Conservation (phyloP, 2,888 invertebrate species). For the Aethes cnicana region DNA sequence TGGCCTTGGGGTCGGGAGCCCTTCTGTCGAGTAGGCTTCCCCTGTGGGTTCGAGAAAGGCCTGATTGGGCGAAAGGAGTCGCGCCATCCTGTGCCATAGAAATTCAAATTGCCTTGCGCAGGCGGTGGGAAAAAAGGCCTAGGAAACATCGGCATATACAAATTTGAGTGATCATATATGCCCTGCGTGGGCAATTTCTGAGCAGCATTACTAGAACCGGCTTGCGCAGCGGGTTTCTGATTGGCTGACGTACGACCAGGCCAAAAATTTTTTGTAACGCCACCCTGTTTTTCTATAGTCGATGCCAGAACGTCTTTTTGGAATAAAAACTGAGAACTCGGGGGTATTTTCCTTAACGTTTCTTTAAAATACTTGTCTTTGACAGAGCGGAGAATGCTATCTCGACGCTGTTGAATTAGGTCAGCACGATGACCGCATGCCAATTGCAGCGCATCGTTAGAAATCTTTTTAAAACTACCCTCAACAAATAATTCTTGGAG, state of each 20-base stretch:
- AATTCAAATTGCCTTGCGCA: conserved; percentile 3
- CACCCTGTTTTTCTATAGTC: background rate
- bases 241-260: conserved; percentile 5
- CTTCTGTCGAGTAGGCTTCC: background rate
- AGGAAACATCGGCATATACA: background rate
- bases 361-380: background rate
- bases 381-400: background rate
- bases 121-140: background rate
- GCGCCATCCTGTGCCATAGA: background rate
- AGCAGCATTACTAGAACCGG: conserved; percentile 8
- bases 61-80: background rate
- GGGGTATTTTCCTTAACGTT: background rate
- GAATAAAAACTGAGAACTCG: background rate
- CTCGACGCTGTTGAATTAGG: background rate
- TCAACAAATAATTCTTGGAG: conserved; percentile 4
- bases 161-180: background rate
- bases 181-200: background rate
- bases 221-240: conserved; percentile 26
- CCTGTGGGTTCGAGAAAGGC: background rate
- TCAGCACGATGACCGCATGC: background rate
- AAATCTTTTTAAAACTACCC: background rate
- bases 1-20: background rate
- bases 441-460: background rate
- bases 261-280: conserved; percentile 12
- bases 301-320: background rate